phyloP scores from a whole-genome alignment of 2,888 invertebrate species.

The Harpagoxenus sublaevis region DNA sequence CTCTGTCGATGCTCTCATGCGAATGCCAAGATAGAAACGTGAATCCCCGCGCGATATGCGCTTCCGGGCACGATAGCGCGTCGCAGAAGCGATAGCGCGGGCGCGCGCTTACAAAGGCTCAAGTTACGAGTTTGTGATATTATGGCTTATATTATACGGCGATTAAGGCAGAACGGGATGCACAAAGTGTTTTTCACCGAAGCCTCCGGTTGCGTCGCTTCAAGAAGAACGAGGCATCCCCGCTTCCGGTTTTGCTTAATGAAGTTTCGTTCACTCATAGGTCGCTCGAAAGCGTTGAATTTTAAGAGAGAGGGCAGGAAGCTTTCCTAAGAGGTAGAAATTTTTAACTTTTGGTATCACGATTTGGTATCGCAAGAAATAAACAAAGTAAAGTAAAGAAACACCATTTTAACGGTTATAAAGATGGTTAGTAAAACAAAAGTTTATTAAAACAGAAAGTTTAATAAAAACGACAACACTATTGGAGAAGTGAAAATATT shows the following conservation, averaged over 20 bases:
- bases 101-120: conserved; percentile 63
- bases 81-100: conserved; percentile 48
- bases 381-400: conserved; percentile 4
- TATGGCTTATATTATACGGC: conserved; percentile 37
- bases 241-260: conserved; percentile 22
- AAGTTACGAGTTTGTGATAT: conserved; percentile 64
- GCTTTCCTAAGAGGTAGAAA: background rate
- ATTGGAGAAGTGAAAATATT: background rate
- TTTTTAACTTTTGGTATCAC: background rate
- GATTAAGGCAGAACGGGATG: conserved; percentile 32
- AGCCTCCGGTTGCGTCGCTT: conserved; percentile 37
- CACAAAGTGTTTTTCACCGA: conserved; percentile 34
- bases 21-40: conserved; percentile 67
- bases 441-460: background rate
- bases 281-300: background rate
- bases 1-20: conserved; percentile 43
- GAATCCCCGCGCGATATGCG: conserved; percentile 72
- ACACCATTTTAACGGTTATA: background rate
- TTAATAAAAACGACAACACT: too few relatives aligned
- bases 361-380: background rate
- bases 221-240: conserved; percentile 22
- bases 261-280: conserved; percentile 5
- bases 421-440: background rate
- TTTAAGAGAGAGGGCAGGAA: background rate
- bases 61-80: conserved; percentile 75